phyloP scores from a whole-genome alignment of 2,797 vertebrate species.

The Antennarius maculatus region DNA sequence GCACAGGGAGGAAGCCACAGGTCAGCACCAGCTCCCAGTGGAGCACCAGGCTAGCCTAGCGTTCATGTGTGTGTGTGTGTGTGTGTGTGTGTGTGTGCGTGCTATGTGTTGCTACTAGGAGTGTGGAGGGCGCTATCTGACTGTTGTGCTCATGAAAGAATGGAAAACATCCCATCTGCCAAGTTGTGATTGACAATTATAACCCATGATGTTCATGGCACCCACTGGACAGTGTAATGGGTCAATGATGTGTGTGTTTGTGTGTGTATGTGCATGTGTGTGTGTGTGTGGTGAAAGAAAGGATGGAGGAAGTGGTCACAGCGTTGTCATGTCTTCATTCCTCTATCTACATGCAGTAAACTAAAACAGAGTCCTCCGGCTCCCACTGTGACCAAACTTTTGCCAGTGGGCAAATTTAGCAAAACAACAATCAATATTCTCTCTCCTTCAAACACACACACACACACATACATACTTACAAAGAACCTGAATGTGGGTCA shows the following conservation, averaged over 20 bases:
- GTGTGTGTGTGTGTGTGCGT: constrained; percentile 9
- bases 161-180: constrained; percentile 90
- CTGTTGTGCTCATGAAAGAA: constrained; percentile 90
- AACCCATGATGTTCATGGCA: constrained; percentile 93
- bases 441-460: neutral
- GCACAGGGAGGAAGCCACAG: constrained; percentile 61
- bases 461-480: constrained; percentile 16
- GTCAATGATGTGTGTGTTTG: constrained; percentile 81
- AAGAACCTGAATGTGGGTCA: constrained; percentile 12
- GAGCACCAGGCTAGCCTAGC: constrained; percentile 49
- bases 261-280: constrained; percentile 38
- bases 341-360: constrained; percentile 65
- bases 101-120: constrained; percentile 73
- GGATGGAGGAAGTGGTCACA: constrained; percentile 84
- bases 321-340: constrained; percentile 92
- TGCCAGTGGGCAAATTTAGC: constrained; percentile 32
- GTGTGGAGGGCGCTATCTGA: constrained; percentile 78
- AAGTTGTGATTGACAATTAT: constrained; percentile 98
- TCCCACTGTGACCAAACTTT: constrained; percentile 36
- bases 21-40: constrained; percentile 67
- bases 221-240: constrained; percentile 92
- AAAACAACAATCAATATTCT: constrained; percentile 19
- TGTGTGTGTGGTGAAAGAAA: constrained; percentile 59
- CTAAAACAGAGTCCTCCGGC: constrained; percentile 45
- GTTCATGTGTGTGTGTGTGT: constrained; percentile 39